Conservation (phyloP, 2,113 vertebrate species). For the Donacobius atricapilla region DNA sequence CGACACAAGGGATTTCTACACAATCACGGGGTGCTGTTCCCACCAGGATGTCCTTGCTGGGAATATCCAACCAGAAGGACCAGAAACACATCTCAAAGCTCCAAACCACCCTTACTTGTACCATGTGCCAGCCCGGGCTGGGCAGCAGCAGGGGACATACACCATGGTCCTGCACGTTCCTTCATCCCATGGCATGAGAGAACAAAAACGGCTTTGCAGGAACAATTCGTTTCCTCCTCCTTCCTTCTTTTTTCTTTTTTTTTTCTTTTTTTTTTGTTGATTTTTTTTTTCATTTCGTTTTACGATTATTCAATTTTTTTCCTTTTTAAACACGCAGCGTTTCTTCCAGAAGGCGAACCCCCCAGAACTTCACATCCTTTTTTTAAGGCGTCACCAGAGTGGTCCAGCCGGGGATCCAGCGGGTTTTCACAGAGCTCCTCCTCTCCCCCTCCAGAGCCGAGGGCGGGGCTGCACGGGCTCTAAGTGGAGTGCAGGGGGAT, state of each 20-base stretch:
- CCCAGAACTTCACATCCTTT: slow-evolving; percentile 62
- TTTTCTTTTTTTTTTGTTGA: neutral
- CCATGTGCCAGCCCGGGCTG: neutral
- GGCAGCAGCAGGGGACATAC: neutral
- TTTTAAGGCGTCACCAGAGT: slow-evolving; percentile 68
- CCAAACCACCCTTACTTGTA: neutral
- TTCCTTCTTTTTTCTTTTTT: neutral
- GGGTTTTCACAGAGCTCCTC: neutral
- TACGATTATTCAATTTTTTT: neutral
- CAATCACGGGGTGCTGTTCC: neutral
- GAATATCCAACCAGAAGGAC: neutral
- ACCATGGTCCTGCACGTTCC: neutral
- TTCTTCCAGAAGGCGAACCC: slow-evolving; percentile 46
- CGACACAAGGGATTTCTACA: neutral
- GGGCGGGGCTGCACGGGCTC: neutral
- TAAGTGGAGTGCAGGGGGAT: slow-evolving; percentile 93
- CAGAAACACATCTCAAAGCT: neutral
- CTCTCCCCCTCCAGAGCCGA: neutral
- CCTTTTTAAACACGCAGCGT: neutral
- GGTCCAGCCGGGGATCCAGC: neutral
- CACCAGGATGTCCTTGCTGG: neutral
- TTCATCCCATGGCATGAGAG: slow-evolving; percentile 5
- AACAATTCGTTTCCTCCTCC: neutral
- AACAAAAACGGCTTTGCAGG: neutral
- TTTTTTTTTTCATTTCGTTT: neutral